Conservation (phyloP, 2,888 invertebrate genomes). For the Drosophila histrio region DNA sequence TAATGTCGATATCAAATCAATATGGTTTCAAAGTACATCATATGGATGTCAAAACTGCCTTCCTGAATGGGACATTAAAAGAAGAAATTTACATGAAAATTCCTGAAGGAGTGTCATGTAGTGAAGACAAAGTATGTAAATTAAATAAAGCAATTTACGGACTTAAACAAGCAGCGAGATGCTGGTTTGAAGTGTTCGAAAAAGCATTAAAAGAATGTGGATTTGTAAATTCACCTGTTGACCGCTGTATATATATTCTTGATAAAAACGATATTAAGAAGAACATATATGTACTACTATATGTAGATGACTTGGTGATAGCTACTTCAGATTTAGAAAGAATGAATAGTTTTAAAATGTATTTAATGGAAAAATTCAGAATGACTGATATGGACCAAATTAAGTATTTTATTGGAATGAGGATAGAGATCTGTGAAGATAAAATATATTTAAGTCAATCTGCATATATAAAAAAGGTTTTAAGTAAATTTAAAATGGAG, state of each 20-base stretch:
- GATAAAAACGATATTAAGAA: too few species aligned
- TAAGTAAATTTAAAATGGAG: neutral
- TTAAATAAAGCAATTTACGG: constrained; percentile 56
- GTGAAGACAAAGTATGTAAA: constrained; percentile 23
- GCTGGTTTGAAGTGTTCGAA: constrained; percentile 40
- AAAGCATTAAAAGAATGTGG: too few species aligned
- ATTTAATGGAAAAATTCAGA: neutral
- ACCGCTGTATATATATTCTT: too few species aligned
- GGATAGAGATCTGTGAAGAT: neutral
- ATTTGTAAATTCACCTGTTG: too few species aligned
- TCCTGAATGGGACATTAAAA: neutral
- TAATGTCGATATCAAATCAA: constrained; percentile 9
- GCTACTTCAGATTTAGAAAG: constrained; percentile 39
- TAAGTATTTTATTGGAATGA: neutral
- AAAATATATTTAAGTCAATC: neutral
- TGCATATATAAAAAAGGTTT: neutral
- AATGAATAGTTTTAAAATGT: constrained; percentile 8
- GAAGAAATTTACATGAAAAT: constrained; percentile 1
- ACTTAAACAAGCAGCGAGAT: constrained; percentile 40
- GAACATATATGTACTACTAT: constrained; percentile 30
- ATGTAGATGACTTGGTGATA: constrained; percentile 59
- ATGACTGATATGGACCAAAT: neutral
- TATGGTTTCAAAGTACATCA: neutral
- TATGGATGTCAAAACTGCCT: neutral
- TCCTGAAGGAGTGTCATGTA: constrained; percentile 30